These are phyloP conservation scores for Ibidorhyncha struthersii DNA, from an alignment of 2,113 vertebrate species.

Conservation along the genomic window DNA sequence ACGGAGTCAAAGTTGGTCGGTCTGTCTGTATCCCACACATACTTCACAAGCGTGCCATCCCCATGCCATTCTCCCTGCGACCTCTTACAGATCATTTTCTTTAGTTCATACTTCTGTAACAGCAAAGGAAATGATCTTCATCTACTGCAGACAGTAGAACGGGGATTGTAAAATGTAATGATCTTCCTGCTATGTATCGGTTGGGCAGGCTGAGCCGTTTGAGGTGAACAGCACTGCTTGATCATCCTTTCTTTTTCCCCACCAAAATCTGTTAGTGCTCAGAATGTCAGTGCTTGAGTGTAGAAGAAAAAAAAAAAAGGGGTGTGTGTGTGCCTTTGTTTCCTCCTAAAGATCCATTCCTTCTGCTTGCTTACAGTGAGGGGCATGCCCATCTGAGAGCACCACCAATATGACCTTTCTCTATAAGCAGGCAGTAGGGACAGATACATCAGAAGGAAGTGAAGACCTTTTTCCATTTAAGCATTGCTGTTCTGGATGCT, in stretches of 20 bases:
- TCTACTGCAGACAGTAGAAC: neutral
- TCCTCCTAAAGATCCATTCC: neutral
- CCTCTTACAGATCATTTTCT: neutral
- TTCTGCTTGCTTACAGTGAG: neutral
- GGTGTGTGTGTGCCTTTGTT: neutral
- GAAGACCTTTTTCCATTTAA: neutral
- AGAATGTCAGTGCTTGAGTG: neutral
- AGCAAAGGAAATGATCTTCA: neutral
- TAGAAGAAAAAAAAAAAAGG: neutral
- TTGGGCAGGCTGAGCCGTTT: neutral
- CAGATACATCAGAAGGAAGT: neutral
- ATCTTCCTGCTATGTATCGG: neutral
- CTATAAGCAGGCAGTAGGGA: neutral
- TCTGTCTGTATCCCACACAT: fast-evolving
- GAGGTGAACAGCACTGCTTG: neutral
- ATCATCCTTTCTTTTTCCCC: neutral
- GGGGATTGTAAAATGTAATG: neutral
- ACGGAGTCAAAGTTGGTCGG: too few species aligned
- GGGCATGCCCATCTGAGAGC: neutral
- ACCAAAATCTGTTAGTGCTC: neutral
- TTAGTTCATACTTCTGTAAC: neutral
- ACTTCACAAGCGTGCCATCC: neutral
- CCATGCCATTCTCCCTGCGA: neutral
- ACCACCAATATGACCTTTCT: neutral
- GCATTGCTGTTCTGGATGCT: neutral